Conservation (phyloP, 2,888 invertebrate species). For the Ochropleura plecta region DNA sequence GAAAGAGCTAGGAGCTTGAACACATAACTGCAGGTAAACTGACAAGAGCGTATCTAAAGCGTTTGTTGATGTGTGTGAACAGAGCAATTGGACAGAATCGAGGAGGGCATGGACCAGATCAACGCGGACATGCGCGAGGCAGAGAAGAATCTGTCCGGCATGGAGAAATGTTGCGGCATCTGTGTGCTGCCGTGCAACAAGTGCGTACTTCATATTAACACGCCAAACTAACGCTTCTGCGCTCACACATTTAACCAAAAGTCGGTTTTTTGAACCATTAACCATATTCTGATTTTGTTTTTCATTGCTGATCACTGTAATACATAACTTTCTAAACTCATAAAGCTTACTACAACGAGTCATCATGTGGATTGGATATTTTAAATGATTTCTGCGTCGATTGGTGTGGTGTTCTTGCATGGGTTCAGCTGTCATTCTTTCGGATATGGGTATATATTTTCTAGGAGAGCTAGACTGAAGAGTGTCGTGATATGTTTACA, state of each 20-base stretch:
- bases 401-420: constrained; percentile 23
- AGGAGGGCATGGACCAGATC: constrained; percentile 99
- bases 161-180: constrained; percentile 99
- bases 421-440: constrained; percentile 22
- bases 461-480: not conserved
- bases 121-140: constrained; percentile 99
- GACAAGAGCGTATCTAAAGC: constrained; percentile 79
- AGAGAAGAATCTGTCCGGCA: constrained; percentile 99
- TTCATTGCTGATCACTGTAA: constrained; percentile 45
- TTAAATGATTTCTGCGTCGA: constrained; percentile 39
- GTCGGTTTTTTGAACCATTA: constrained; percentile 12
- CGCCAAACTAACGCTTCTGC: constrained; percentile 29
- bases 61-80: constrained; percentile 85
- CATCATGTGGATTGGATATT: constrained; percentile 25
- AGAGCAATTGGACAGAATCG: constrained; percentile 99
- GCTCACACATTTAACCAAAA: constrained; percentile 27
- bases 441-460: not conserved
- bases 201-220: constrained; percentile 89
- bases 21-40: constrained; percentile 72
- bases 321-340: constrained; percentile 24
- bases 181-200: constrained; percentile 99
- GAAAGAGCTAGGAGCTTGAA: constrained; percentile 82
- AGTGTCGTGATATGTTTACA: constrained; percentile 75
- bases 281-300: constrained; percentile 47
- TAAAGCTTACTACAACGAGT: constrained; percentile 26